Evolutionary conservation across 2,888 invertebrate species (phyloP).

Genomic region (Agriopis marginaria): DNA sequence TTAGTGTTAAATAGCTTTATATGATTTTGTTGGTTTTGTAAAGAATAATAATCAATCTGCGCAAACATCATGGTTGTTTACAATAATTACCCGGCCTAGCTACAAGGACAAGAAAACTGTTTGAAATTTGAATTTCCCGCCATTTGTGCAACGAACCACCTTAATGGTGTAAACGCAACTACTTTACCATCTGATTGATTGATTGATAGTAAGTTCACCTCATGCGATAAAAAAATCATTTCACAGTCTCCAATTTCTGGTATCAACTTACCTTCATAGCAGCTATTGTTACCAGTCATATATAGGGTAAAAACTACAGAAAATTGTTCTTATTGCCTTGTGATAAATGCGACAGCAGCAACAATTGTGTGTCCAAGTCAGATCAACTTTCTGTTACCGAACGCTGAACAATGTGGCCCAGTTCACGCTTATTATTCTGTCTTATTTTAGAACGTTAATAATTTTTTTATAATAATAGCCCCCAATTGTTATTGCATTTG

Average conservation of each 20-base stretch:
- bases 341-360: slow-evolving; percentile 3
- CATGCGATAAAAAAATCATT: too few species aligned
- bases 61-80: too few species aligned
- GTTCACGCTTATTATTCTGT: slow-evolving; percentile 20
- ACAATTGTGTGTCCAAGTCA: slow-evolving; percentile 5
- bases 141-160: too few species aligned
- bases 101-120: too few species aligned
- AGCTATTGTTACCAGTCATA: slow-evolving; percentile 3
- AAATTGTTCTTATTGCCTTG: slow-evolving; percentile 12
- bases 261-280: slow-evolving; percentile 7
- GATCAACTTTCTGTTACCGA: slow-evolving; percentile 33
- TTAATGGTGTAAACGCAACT: too few species aligned
- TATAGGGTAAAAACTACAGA: not conserved
- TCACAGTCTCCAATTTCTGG: not conserved
- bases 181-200: too few species aligned
- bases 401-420: slow-evolving; percentile 28
- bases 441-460: slow-evolving; percentile 21
- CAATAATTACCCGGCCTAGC: too few species aligned
- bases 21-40: too few species aligned
- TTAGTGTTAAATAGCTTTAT: too few species aligned
- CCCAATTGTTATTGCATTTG: slow-evolving; percentile 14
- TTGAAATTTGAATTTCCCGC: too few species aligned
- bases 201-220: too few species aligned
- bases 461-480: slow-evolving; percentile 6
- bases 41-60: too few species aligned